Evolutionary conservation across 2,888 invertebrate species (phyloP).

Genomic region (Scaptomyza parva): DNA sequence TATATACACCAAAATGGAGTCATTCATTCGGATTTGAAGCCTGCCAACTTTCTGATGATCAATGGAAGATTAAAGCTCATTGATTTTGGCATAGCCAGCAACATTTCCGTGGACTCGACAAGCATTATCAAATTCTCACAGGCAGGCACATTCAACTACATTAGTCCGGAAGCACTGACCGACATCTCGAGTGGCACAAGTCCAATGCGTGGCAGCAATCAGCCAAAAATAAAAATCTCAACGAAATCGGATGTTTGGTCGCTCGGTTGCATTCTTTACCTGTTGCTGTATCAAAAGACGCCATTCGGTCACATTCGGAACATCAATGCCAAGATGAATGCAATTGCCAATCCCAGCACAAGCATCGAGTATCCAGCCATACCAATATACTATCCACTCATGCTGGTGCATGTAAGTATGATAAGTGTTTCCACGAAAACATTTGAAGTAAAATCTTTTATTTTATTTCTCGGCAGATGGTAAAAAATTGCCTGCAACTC

Average conservation of each 20-base stretch:
- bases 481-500: constrained; percentile 82
- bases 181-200: constrained; percentile 86
- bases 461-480: constrained; percentile 74
- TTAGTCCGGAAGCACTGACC: constrained; percentile 96
- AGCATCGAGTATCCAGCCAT: constrained; percentile 90
- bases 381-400: constrained; percentile 85
- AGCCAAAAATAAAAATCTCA: constrained; percentile 89
- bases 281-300: constrained; percentile 94
- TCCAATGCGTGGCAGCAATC: constrained; percentile 84
- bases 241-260: constrained; percentile 99
- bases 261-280: constrained; percentile 97
- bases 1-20: constrained; percentile 96
- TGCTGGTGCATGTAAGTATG: constrained; percentile 82
- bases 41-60: constrained; percentile 97
- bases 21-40: constrained; percentile 98
- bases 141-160: constrained; percentile 96
- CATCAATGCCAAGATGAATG: constrained; percentile 90
- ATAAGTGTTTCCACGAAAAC: neutral
- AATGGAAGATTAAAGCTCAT: constrained; percentile 95
- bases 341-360: constrained; percentile 91
- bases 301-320: constrained; percentile 94
- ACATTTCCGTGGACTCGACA: constrained; percentile 94
- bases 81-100: constrained; percentile 98
- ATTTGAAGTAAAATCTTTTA: neutral
- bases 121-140: constrained; percentile 93